Evolutionary conservation across 2,888 invertebrate genomes (phyloP), one percentile per base, ranked within the genome.

Genomic region (Dryobota labecula): DNA sequence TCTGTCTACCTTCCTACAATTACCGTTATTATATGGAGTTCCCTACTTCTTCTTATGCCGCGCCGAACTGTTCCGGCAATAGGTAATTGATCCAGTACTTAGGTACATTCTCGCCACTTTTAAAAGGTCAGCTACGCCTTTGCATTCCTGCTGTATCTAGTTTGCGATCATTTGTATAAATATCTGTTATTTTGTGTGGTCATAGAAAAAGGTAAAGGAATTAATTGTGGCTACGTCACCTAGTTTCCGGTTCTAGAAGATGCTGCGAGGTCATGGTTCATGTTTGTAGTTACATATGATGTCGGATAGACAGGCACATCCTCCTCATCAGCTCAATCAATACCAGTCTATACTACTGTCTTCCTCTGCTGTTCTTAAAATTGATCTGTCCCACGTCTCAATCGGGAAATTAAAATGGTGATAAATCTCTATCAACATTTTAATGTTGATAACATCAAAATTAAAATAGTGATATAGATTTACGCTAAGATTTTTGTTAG

Each of bases 41-140:
- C 56, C 70, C 63, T 60, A 63, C 51, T 67, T 70, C 73, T 64
- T 53, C 56, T 36, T 45, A 54, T 27, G 15, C 64, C 54, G 24
- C 53, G 20, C 64, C 27, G 27, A 57, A 47, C 53, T 57, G 80
- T 73, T 69, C 70, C 66, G 49, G 47, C 67, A 36, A 45, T 54
- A 53, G 51, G 69, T 75, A 78, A 80, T 80, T 71, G 82, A 66
- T 64, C 78, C 56, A 61, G 57, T 54, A 58, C 56, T 67, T 36
- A 30, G 43, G 36, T 30, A 76, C 64, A 64, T 66, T 78, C 65
- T 78, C 43, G 62, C 62, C 41, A 61, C 41, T 78, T 81, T 72
- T 62, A 71, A 79, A 81, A 81, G 81, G 81, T 81, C 81, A 82
- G 70, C 27, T 78, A 68, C 57, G 61, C 82, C 74, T 73, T 69